Evolutionary conservation across 2,888 invertebrate species (phyloP), one percentile per base, ranked within the genome.

Genomic region (Marronus borbonicus): DNA sequence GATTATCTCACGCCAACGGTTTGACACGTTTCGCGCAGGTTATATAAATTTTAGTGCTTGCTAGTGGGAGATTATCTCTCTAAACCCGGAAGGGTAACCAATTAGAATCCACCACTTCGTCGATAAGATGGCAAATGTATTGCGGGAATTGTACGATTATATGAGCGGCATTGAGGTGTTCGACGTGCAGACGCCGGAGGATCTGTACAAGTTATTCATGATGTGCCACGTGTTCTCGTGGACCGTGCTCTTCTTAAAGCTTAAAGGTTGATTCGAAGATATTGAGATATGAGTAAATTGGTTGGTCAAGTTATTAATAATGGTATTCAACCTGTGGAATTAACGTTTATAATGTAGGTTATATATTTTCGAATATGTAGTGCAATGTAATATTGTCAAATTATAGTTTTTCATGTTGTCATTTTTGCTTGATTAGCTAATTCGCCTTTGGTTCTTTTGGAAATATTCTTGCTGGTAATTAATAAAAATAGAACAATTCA

Each of bases 171-270:
- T 78, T 10, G 80, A 80, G 52, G 10, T 76, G 24, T 82, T 81
- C 65, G 82, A 82, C 68, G 80, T 82, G 12, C 58, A 79, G 17
- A 79, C 80, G 1, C 81, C 81, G 8, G 81, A 82, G 44, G 82
- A 82, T 70, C 72, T 82, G 8, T 82, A 82, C 79, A 82, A 80
- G 28, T 80, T 82, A 49, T 81, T 82, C 77, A 82, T 82, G 82
- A 69, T 81, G 62, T 82, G 82, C 70, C 82, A 82, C 78, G 65
- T 82, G 10, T 82, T 82, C 52, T 81, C 82, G 2, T 82, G 82
- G 82, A 70, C 81, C 8, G 80, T 82, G n/a, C 78, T 82, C 44
- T 78, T 81, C 20, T 80, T 80, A 78, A 82, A 82, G 72, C 79
- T 81, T 55, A 62, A 66, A 28, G 76, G 76, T 24, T 79, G 60